Evolutionary conservation across 1,140 invertebrate genomes (phyloP).

Genomic region (Drosophila oshimai): DNA sequence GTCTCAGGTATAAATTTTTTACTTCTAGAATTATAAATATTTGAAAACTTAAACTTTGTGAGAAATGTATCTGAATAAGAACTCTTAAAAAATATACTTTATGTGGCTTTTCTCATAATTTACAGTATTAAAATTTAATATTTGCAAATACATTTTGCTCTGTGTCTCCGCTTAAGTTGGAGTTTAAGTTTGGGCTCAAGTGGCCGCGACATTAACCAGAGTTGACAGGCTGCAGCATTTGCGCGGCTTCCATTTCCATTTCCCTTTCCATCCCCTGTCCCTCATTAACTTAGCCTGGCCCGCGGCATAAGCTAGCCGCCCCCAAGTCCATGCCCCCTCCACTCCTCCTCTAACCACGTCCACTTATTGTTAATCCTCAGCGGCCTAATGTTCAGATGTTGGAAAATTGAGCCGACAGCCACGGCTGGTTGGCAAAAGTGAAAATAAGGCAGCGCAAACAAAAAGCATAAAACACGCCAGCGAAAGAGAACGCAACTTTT

Average conservation of each 20-base stretch:
- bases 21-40: too few relatives aligned
- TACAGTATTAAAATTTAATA: too few relatives aligned
- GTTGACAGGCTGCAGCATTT: conserved; percentile 66
- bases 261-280: conserved; percentile 2
- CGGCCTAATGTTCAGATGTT: conserved; percentile 80
- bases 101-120: not conserved
- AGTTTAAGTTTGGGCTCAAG: conserved; percentile 24
- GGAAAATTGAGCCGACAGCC: conserved; percentile 75
- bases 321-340: not conserved
- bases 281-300: conserved; percentile 69
- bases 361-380: conserved; percentile 74
- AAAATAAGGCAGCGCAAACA: conserved; percentile 6
- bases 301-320: conserved; percentile 37
- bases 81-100: too few relatives aligned
- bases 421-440: conserved; percentile 13
- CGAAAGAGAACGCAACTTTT: conserved; percentile 64
- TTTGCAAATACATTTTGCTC: not conserved
- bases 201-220: conserved; percentile 57
- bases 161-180: not conserved
- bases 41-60: too few relatives aligned
- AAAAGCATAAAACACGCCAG: conserved; percentile 5
- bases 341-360: conserved; percentile 1
- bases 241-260: not conserved
- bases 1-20: too few relatives aligned
- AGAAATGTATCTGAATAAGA: too few relatives aligned